Base-by-base conservation (phyloP, 2,888 invertebrate species). In the Megalurothrips usitatus region DNA sequence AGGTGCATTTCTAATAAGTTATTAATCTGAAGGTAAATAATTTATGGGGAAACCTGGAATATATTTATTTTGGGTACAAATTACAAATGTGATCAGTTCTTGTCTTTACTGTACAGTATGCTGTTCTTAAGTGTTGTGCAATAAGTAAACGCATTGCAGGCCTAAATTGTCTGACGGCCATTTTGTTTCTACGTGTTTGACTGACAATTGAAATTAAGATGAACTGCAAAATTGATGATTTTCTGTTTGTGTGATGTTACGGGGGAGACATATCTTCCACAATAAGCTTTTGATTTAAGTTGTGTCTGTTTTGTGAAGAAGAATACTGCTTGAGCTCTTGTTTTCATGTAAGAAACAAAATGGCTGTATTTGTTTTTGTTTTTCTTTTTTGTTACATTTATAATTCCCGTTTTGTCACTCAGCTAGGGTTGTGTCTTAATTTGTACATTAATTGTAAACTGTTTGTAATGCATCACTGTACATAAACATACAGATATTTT, bases 401-500 rank as follows among this genome's bases (percentile, higher is more conserved):
- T 58, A 19, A 58, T 23, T 26, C 26, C 68, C 68, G 23, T 23
- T 68, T 68, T 14, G 12, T 75, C 68, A 75, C n/a, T 58, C 58
- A 75, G 9, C 12, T n/a, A 75, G 23, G 23, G 34, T 68, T 26
- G 11, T 26, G 26, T 75, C 23, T 75, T 75, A 12, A 26, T 75
- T 10, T 75, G 26, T 68, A 58, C 17, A 58, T 17, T 8, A 19
- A 58, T 19, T 52, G 52, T 19, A 75, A n/a, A 68, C 4, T 26
- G 26, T 75, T 75, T 75, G 68, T 75, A 75, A 75, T 75, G 68
- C 23, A 75, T 75, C 26, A 23, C 68, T 75, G 68, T 75, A 75
- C 23, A 75, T 75, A 75, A 12, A 75, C 68, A 75, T 75, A 11
- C 68, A 75, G 68, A 75, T 75, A 75, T 75, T 75, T 75, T 75